Base-by-base conservation (phyloP, 1,140 invertebrate species). In the Brachionus plicatilis region DNA sequence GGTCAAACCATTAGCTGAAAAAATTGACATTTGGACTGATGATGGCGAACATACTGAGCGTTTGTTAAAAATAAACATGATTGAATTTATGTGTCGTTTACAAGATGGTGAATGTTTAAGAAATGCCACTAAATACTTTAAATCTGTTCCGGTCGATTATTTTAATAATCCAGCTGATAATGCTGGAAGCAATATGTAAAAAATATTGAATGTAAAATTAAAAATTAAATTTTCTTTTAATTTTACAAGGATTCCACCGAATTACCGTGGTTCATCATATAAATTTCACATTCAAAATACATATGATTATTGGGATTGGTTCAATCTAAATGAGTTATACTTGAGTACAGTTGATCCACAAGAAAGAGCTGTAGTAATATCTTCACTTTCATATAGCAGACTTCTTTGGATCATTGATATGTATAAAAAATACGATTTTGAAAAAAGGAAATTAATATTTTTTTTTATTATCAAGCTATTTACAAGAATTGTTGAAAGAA, bases 281-380 rank as follows among this genome's bases (percentile, higher is more conserved):
- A 68, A n/a, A 70, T 83, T 14, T 60, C 82, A 83, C 37, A 24
- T 83, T 43, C 60, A 68, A 68, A 68, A 83, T 56, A 68, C 60
- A 17, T 53, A 68, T 41, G 50, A 83, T 72, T 68, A 50, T 24
- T 45, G 12, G n/a, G 82, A 83, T 45, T 83, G 82, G 82, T 68
- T 68, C 27, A 72, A 45, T n/a, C 14, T 83, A 3, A 33, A 70
- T 70, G 53, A 83, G 12, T 33, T 45, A n/a, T 83, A 70, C 70
- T 56, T 68, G 17, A 70, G 17, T 9, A 68, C 82, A 11, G 17
- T 72, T 11, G 60, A 68, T 27, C 65, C 82, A 37, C 65, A 68
- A 47, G 82, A 83, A 56, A n/a, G 27, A 56, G 37, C 82, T 9
- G 9, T 14, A 14, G 60, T 68, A 12, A 27, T 83, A n/a, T 37